Base-by-base conservation (phyloP, 2,797 vertebrate genomes). In the Helostoma temminkii region DNA sequence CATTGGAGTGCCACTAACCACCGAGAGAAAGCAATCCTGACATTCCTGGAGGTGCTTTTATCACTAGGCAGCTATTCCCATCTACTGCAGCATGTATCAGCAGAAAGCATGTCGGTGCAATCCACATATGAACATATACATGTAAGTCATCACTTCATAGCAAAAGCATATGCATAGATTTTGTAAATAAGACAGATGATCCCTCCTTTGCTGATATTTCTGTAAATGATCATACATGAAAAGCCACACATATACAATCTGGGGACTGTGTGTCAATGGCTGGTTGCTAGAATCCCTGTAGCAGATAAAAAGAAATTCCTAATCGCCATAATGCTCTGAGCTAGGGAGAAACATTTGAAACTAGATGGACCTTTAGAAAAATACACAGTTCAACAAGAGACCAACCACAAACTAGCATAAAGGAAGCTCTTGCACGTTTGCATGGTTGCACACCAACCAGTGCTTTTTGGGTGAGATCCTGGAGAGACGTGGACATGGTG, bases 11-110 rank as follows among this genome's bases (percentile, higher is more conserved):
- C 87, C 82, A 72, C 87, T 81, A 87, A 87, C 87, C 88, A 91
- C 85, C 69, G 84, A 85, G 84, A 85, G 82, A 90, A 85, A 86
- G 84, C 84, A 90, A 91, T 92, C 87, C 87, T 72, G 87, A 89
- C 67, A 11, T 88, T 93, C 88, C 92, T 91, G 61, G 71, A 90
- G 88, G 90, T 83, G 80, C 84, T 80, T 73, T 91, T 91, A 92
- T 89, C 66, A 45, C 81, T 28, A 61, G 59, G 79, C 71, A 74
- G 83, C 79, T 78, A 76, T 80, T 82, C 78, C 76, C 81, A 76
- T 86, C 77, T 73, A 65, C 80, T 52, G 59, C 61, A 73, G 49
- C 64, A 10, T 25, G 72, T 66, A 86, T 84, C 73, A 80, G 81
- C 62, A 45, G 24, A 78, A 78, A 82, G 76, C 64, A 71, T 67